phyloP scores from a whole-genome alignment of 2,113 vertebrate genomes.

The Callospermophilus lateralis region DNA sequence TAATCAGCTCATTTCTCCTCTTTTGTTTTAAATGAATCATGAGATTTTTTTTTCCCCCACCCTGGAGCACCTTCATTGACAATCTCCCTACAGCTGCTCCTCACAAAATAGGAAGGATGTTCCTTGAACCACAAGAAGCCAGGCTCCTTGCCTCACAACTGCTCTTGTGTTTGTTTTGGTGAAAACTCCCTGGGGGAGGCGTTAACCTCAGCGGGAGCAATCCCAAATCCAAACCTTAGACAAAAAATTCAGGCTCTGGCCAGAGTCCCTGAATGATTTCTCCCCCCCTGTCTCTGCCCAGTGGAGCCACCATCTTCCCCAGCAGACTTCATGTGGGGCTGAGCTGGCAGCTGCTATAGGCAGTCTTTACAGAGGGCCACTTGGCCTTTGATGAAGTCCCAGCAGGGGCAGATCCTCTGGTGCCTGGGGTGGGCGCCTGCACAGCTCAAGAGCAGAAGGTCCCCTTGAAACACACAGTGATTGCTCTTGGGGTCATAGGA shows the following conservation, averaged over 20 bases:
- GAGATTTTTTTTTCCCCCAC: background rate
- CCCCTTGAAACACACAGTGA: constrained; percentile 97
- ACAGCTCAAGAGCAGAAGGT: constrained; percentile 98
- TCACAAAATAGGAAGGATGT: constrained; percentile 40
- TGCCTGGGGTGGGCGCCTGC: constrained; percentile 93
- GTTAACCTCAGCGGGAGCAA: constrained; percentile 73
- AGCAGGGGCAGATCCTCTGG: constrained; percentile 96
- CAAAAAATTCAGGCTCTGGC: constrained; percentile 83
- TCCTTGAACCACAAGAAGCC: constrained; percentile 74
- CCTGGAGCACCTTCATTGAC: constrained; percentile 72
- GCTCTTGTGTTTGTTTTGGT: constrained; percentile 72
- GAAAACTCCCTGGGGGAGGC: constrained; percentile 76
- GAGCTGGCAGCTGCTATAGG: constrained; percentile 90
- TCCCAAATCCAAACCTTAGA: constrained; percentile 56
- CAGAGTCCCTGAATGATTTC: constrained; percentile 68
- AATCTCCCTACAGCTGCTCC: constrained; percentile 74
- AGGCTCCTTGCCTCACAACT: constrained; percentile 53
- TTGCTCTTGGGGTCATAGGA: constrained; percentile 92
- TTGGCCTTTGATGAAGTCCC: constrained; percentile 99
- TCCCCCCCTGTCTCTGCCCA: background rate
- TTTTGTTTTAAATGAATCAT: constrained; percentile 51
- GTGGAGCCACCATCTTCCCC: background rate
- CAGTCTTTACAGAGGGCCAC: constrained; percentile 98
- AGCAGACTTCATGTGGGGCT: constrained; percentile 48
- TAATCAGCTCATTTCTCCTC: constrained; percentile 71